Evolutionary conservation across 64 coral and sea anemone genomes (phyloP), one percentile per base, ranked within the genome.

Genomic region (Stylophora pistillata): DNA sequence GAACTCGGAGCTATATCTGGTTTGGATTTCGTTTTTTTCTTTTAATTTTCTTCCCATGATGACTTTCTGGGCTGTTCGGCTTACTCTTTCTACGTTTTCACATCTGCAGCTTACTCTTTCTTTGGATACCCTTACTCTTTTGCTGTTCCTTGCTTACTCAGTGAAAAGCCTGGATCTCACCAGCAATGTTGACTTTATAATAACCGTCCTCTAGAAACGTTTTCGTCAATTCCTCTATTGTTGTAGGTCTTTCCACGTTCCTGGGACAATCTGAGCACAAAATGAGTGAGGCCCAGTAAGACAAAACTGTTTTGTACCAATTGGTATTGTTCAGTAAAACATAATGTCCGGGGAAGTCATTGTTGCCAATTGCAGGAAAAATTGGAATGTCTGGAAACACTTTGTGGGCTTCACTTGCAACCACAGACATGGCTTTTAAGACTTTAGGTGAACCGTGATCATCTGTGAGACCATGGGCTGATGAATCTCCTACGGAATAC

Each of bases 121-220:
- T 47, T 7, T 47, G 7, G 37, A 47, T 47, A 47, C 0, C 37
- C 37, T 4, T 47, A 3, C 37, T 47, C 37, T 47, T 47, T 47
- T 47, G 7, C 37, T 47, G 7, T 47, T 3, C 37, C 7, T 47
- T 47, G 37, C 7, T 47, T 47, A 47, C 37, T 4, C 3, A 47
- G 7, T 4, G 3, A 1, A 3, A 16, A 23, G 29, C 41, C 2
- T 17, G 52, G 5, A 57, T 15, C 63, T 78, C 20, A 92, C 92
- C 80, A 89, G 93, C 92, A 88, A 98, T 89, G 30, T 84, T 87
- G 9, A 74, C 96, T 70, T 73, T 95, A 71, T 98, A 98, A 53
- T 98, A 98, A 55, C 96, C 96, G 9, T 93, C 96, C 30, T 95
- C 82, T 56, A 98, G 31, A 32, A 95, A 98, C 3, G 93, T 95